Evolutionary conservation across 2,113 vertebrate species (phyloP).

Genomic region (Rhodinocichla rosea): DNA sequence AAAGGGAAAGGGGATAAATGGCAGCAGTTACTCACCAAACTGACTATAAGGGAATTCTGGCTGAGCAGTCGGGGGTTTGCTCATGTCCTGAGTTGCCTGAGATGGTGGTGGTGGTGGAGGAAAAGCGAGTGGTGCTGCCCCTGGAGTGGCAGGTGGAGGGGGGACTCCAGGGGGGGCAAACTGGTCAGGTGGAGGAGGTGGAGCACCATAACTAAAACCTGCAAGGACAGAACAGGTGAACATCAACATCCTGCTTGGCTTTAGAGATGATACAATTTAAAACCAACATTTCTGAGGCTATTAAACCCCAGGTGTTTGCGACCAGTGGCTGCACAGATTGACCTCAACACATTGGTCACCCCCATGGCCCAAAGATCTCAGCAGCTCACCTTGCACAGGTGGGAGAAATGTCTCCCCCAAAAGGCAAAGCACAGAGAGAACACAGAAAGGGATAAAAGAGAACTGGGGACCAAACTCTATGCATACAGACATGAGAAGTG

Average conservation of each 20-base stretch:
- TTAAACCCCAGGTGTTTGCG: neutral
- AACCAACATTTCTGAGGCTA: accelerated
- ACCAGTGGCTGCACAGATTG: neutral
- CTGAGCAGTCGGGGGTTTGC: slow-evolving; percentile 93
- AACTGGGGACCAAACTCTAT: neutral
- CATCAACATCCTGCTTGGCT: neutral
- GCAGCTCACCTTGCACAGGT: neutral
- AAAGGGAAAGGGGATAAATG: neutral
- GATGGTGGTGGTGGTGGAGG: slow-evolving; percentile 91
- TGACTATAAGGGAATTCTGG: slow-evolving; percentile 96
- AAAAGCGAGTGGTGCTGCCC: slow-evolving; percentile 88
- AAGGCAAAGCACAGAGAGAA: neutral
- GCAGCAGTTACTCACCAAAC: slow-evolving; percentile 85
- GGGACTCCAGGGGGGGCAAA: slow-evolving; percentile 91
- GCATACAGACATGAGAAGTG: neutral
- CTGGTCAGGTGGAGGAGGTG: slow-evolving; percentile 91
- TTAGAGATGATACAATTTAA: accelerated
- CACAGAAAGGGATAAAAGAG: neutral
- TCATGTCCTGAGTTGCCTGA: slow-evolving; percentile 97
- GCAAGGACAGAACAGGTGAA: neutral
- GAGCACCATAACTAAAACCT: slow-evolving; percentile 95
- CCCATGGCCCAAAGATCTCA: neutral
- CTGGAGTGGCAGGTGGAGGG: slow-evolving; percentile 92
- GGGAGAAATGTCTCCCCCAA: neutral
- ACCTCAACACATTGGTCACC: accelerated